Evolutionary conservation across 2,888 invertebrate genomes (phyloP).

Genomic region (Drosophila suboccidentalis): DNA sequence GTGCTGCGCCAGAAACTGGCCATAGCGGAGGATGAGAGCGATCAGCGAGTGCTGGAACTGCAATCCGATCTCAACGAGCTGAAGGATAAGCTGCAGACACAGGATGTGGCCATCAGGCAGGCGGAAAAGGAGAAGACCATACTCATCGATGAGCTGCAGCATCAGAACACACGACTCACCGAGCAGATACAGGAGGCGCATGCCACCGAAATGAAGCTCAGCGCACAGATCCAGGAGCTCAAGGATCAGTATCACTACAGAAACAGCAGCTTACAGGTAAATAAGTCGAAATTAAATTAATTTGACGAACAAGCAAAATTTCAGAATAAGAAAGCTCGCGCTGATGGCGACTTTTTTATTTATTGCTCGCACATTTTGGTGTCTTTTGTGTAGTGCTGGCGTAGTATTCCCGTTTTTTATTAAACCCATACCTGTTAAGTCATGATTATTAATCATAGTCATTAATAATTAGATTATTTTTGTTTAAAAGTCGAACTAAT

Average conservation of each 20-base stretch:
- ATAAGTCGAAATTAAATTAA: no score
- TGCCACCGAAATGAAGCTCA: conserved; percentile 91
- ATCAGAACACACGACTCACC: conserved; percentile 95
- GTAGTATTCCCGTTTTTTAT: no score
- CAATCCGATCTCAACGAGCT: conserved; percentile 95
- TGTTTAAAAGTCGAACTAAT: no score
- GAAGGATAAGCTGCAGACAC: conserved; percentile 90
- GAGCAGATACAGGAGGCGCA: conserved; percentile 94
- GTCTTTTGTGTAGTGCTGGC: no score
- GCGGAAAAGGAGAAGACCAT: conserved; percentile 92
- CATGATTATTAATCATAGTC: no score
- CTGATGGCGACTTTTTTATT: no score
- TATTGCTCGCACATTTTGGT: no score
- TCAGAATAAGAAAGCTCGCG: no score
- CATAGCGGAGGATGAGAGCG: conserved; percentile 94
- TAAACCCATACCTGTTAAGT: no score
- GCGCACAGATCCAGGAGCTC: conserved; percentile 92
- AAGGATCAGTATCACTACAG: conserved; percentile 94
- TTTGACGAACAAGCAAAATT: no score
- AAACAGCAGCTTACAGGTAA: conserved; percentile 89
- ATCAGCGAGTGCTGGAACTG: conserved; percentile 93
- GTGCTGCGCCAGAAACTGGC: conserved; percentile 93
- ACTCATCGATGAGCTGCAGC: conserved; percentile 93
- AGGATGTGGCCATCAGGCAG: conserved; percentile 85
- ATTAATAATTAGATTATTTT: no score